Evolutionary conservation across 2,888 invertebrate genomes (phyloP), one percentile per base, ranked within the genome.

Genomic region (Lamproptera curius): DNA sequence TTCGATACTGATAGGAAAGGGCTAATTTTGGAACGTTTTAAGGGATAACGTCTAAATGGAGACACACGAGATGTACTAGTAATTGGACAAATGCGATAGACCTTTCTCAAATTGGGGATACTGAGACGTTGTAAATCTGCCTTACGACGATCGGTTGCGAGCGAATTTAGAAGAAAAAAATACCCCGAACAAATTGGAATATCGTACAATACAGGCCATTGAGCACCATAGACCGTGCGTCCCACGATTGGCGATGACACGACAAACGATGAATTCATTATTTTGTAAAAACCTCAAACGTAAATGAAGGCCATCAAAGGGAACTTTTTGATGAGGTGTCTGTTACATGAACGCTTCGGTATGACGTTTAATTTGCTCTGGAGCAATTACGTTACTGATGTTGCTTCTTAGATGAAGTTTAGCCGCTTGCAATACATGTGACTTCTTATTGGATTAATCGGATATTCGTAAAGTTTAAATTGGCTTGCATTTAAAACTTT

Each of bases 31-130:
- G n/a, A n/a, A n/a, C n/a, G n/a, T n/a, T n/a, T n/a, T n/a, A n/a
- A 26, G 16, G 6, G 43, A 36, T 16, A 28, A 17, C 20, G 13
- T 6, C 15, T 36, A 13, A 8, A 5, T 31, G 14, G 15, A 16
- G 15, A 28, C 9, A 20, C 33, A 1, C 16, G 11, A 36, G 31
- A 41, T 23, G 44, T 36, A 40, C 40, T 33, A 36, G 44, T 41
- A 50, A 50, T 50, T 44, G 31, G 11, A 31, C 33, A 50, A 50
- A 50, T 44, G 34, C 26, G 14, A 41, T 36, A 36, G 40, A 50
- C 44, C 44, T 49, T 49, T 49, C 36, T 44, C 41, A 50, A 44
- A 50, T 50, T 44, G 44, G 36, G 23, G 20, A 44, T 44, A 41
- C 33, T 14, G 13, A 16, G 39, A 44, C 38, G 10, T 28, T 44